These are phyloP conservation scores for Halcyon malimbica DNA, from an alignment of 2,113 vertebrate species.

Conservation along the genomic window DNA sequence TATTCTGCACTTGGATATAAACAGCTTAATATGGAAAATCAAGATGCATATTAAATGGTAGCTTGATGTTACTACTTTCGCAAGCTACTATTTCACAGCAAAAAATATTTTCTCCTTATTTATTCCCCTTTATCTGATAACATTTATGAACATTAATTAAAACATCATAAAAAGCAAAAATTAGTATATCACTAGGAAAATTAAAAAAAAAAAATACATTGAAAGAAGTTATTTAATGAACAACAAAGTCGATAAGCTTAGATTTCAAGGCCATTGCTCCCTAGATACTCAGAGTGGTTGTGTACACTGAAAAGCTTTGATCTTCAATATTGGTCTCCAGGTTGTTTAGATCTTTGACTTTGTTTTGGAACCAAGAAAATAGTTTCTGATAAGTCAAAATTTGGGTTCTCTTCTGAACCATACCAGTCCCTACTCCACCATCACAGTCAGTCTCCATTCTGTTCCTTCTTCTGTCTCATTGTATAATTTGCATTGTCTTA, in stretches of 20 bases:
- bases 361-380: neutral
- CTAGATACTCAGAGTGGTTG: neutral
- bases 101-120: constrained; percentile 29
- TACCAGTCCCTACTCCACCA: neutral
- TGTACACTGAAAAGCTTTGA: neutral
- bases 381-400: neutral
- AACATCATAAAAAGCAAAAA: neutral
- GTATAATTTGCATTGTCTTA: neutral
- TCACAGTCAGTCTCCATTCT: neutral
- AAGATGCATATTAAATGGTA: neutral
- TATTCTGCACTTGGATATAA: neutral
- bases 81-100: neutral
- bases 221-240: neutral
- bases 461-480: neutral
- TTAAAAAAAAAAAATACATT: neutral
- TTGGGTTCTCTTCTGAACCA: neutral
- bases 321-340: neutral
- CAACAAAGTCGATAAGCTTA: neutral
- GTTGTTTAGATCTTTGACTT: neutral
- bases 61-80: neutral
- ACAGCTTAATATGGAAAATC: constrained; percentile 34
- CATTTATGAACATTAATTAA: neutral
- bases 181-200: neutral
- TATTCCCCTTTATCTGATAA: neutral
- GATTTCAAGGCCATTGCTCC: neutral